Percentiles rank a stretch among this genome's conserved stretches.
Conservation (phyloP, 2,797 vertebrate species). For the Sebastes taczanowskii region DNA sequence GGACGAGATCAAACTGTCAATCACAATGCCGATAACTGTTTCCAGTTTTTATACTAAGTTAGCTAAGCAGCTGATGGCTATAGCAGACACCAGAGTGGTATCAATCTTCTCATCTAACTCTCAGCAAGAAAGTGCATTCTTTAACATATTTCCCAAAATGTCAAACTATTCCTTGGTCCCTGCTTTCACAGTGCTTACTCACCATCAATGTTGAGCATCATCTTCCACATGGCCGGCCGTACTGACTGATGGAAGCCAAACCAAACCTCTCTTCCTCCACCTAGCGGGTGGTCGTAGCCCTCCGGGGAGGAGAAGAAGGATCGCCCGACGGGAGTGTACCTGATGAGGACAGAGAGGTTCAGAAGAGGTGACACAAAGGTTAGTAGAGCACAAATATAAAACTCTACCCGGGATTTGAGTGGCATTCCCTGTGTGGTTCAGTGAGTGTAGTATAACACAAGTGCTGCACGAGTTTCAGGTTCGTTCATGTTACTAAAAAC, state of each 20-base stretch:
- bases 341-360: slow-evolving; percentile 50
- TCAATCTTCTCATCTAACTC: background rate
- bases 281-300: slow-evolving; percentile 95
- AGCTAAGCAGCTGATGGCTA: background rate
- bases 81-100: background rate
- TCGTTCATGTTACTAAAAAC: slow-evolving; percentile 10
- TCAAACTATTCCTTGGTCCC: background rate
- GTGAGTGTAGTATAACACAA: slow-evolving; percentile 2
- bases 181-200: slow-evolving; percentile 45
- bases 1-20: background rate
- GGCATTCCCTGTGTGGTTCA: slow-evolving; percentile 10
- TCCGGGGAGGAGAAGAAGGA: slow-evolving; percentile 98
- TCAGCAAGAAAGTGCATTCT: background rate
- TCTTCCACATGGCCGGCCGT: slow-evolving; percentile 99
- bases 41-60: background rate
- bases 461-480: background rate
- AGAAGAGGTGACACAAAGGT: background rate
- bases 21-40: background rate
- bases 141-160: background rate
- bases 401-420: background rate
- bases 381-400: background rate
- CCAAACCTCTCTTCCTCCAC: slow-evolving; percentile 98
- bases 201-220: slow-evolving; percentile 99
- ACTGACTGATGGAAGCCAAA: slow-evolving; percentile 99
- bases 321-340: slow-evolving; percentile 97